Percentiles rank a stretch among this genome's conserved stretches.
Conservation (phyloP, 2,113 vertebrate genomes). For the Python bivittatus region DNA sequence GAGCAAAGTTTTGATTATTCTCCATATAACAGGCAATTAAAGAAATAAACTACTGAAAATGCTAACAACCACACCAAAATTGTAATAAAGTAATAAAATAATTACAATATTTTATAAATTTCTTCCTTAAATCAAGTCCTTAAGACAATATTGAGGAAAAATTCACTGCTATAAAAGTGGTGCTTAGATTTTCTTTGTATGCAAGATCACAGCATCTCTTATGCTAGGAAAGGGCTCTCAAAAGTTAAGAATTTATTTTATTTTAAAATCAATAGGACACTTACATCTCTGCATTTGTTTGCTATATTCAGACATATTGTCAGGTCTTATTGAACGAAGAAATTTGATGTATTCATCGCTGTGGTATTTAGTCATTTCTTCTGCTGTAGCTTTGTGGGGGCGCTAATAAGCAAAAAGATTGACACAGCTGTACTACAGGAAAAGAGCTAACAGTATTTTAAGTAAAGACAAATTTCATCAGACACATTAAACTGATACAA, state of each 20-base stretch:
- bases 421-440: not conserved
- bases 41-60: not conserved
- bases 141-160: not conserved
- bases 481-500: not conserved
- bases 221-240: not conserved
- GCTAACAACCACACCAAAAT: not conserved
- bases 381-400: conserved; percentile 84
- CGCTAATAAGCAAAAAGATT: conserved; percentile 69
- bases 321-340: conserved; percentile 83
- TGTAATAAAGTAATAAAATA: not conserved
- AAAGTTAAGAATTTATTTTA: not conserved
- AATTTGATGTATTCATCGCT: conserved; percentile 88
- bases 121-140: not conserved
- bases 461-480: not conserved
- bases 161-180: not conserved
- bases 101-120: not conserved
- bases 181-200: not conserved
- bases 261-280: conserved; percentile 47
- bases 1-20: not conserved
- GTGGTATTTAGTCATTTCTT: conserved; percentile 87
- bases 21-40: not conserved
- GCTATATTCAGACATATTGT: conserved; percentile 88
- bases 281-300: conserved; percentile 88
- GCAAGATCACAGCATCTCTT: not conserved
- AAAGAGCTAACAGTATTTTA: not conserved